Conservation (phyloP, 1,140 invertebrate genomes). For the Philopotamus ludificatus region DNA sequence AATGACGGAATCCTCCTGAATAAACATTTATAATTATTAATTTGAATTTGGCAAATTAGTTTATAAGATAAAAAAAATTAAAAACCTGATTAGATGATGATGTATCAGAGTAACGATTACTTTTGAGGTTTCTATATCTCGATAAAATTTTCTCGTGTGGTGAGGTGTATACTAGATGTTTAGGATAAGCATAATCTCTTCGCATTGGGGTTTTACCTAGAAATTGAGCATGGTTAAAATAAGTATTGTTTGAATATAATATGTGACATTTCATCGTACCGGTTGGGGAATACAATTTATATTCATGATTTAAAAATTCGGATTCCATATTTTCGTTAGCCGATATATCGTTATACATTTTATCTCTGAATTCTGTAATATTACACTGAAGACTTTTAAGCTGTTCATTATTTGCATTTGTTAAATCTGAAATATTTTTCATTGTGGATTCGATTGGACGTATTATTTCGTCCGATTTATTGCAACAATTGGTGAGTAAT, state of each 20-base stretch:
- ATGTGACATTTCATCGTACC: no score
- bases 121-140: slow-evolving; percentile 50
- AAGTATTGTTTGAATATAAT: no score
- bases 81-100: slow-evolving; percentile 2
- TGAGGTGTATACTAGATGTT: slow-evolving; percentile 61
- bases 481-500: slow-evolving; percentile 12
- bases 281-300: slow-evolving; percentile 52
- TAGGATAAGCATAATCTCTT: slow-evolving; percentile 63
- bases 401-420: neutral
- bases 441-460: slow-evolving; percentile 18
- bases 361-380: slow-evolving; percentile 4
- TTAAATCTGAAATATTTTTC: slow-evolving; percentile 1
- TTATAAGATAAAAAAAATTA: neutral
- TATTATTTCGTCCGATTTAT: slow-evolving; percentile 1
- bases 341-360: slow-evolving; percentile 16
- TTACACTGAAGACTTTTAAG: slow-evolving; percentile 29
- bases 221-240: no score
- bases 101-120: slow-evolving; percentile 28
- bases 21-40: neutral
- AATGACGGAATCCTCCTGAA: slow-evolving; percentile 24
- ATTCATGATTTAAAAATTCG: slow-evolving; percentile 50
- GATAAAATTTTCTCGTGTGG: slow-evolving; percentile 67
- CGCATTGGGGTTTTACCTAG: slow-evolving; percentile 63
- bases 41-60: slow-evolving; percentile 8
- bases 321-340: slow-evolving; percentile 41